Evolutionary conservation across 35 echinoderm and acorn worm species (phyloP), one percentile per base, ranked within the genome.

Genomic region (Heliocidaris tuberculata): DNA sequence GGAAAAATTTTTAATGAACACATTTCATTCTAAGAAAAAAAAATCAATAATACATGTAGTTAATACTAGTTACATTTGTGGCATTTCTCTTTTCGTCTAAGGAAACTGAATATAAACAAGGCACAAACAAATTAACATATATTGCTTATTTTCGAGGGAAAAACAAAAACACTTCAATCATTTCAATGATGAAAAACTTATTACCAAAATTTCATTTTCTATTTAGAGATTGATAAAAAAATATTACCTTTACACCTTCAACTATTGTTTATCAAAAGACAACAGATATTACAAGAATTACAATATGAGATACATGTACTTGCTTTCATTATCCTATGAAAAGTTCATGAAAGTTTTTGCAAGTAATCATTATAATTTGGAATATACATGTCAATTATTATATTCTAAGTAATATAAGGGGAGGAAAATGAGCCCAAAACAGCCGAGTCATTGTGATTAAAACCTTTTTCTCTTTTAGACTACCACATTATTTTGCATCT

Each of bases 51-150:
- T n/a, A 78, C 27, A 78, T 27, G 19, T n/a, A 78, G 27, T 78
- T 78, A 27, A 21, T 27, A 78, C 27, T 78, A 78, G 65, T 78
- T 78, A 78, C 65, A 78, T 27, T 21, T 24, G 65, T 78, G 65
- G 65, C 65, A 78, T 27, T 78, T 9, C 47, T 89, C 87, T 89
- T 48, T 89, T 89, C 32, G 29, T 4, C 31, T 32, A 19, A 89
- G 47, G 47, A 89, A 35, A 47, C 31, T 47, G 21, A 24, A 89
- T 47, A 19, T 48, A 32, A 89, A 89, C 31, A 89, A 89, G 87
- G 87, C 87, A 89, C 87, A 47, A 32, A 89, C 87, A 89, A 32
- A 89, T 9, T 30, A 86, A 29, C 32, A 89, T 6, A 89, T 89
- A 89, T 89, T 89, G 87, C 87, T 78, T n/a, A 78, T 78, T 27